Percentiles rank a stretch among this genome's conserved stretches.
Conservation (phyloP, 1,140 invertebrate species). For the Ruditapes philippinarum region DNA sequence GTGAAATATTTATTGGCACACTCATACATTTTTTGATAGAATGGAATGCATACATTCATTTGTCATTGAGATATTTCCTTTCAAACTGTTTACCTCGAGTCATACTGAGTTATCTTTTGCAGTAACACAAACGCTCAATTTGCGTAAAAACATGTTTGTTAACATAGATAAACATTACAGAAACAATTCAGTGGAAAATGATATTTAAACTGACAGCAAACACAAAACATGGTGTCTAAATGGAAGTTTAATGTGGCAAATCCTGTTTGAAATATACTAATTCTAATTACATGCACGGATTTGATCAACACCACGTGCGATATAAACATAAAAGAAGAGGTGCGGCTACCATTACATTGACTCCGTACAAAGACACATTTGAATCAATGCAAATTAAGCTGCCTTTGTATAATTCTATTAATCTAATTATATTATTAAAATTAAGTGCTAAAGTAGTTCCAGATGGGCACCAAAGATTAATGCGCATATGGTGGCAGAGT, state of each 20-base stretch:
- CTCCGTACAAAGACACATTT: no score
- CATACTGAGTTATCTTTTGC: no score
- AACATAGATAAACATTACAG: background rate
- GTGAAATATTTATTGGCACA: no score
- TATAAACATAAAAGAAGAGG: no score
- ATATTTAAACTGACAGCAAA: background rate
- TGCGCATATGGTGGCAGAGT: constrained; percentile 6
- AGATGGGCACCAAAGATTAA: constrained; percentile 6
- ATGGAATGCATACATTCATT: no score
- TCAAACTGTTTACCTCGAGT: no score
- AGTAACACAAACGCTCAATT: background rate
- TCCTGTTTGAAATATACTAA: background rate
- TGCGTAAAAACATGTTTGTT: background rate
- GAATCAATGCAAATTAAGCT: no score
- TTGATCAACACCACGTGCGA: background rate
- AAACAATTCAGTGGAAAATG: background rate
- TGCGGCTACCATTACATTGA: background rate
- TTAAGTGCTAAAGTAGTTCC: background rate
- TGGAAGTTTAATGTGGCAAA: background rate
- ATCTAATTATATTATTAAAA: background rate
- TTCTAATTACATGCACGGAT: background rate
- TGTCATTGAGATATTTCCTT: no score
- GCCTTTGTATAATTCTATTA: no score
- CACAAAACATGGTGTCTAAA: background rate
- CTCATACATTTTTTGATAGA: no score